These are phyloP conservation scores for Cyclina sinensis DNA, from an alignment of 1,140 invertebrate genomes.

Conservation along the genomic window DNA sequence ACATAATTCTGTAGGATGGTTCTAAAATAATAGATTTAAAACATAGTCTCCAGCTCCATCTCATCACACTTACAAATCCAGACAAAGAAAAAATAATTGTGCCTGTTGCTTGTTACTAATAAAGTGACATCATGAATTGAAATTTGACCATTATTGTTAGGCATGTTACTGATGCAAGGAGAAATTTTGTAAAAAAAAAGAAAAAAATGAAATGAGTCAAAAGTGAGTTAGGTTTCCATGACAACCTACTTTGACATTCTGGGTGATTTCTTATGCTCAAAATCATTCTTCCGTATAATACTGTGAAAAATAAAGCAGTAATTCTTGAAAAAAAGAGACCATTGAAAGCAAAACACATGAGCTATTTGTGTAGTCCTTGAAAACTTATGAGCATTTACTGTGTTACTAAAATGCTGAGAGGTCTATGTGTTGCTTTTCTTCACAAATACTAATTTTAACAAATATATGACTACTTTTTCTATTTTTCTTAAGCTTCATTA, in stretches of 20 bases:
- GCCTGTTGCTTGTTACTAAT: no score
- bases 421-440: no score
- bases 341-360: constrained; percentile 1
- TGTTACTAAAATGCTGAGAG: no score
- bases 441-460: no score
- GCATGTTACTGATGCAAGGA: neutral
- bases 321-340: constrained; percentile 15
- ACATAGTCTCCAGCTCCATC: no score
- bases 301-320: constrained; percentile 52
- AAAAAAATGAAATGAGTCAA: constrained; percentile 39
- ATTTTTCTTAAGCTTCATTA: neutral
- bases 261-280: constrained; percentile 54
- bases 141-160: constrained; percentile 9
- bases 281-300: constrained; percentile 51
- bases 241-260: constrained; percentile 46
- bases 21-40: no score
- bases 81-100: no score
- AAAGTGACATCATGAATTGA: neutral
- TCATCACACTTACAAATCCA: no score
- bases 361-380: neutral
- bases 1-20: no score
- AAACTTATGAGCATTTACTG: neutral
- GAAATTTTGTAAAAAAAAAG: no score
- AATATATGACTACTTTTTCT: no score
- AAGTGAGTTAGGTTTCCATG: constrained; percentile 36